phyloP scores from a whole-genome alignment of 2,797 vertebrate species.

The Leptodactylus fallax region DNA sequence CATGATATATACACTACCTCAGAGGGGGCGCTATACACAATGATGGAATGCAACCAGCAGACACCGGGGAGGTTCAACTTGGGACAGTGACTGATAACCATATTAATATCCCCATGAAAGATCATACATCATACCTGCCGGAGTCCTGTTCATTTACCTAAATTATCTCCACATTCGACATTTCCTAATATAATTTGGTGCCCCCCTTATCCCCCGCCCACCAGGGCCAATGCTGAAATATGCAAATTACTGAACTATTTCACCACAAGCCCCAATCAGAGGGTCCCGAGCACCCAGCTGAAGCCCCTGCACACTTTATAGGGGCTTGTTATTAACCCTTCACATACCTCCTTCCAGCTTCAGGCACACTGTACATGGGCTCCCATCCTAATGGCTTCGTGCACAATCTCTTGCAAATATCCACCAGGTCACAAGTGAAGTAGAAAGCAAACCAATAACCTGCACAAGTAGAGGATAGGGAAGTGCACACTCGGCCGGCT shows the following conservation, averaged over 20 bases:
- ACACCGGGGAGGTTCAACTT: not conserved
- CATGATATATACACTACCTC: not conserved
- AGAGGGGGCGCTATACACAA: not conserved
- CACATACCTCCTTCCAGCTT: too few relatives aligned
- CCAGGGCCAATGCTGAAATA: not conserved
- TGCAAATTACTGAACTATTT: conserved; percentile 22
- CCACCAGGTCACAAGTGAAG: too few relatives aligned
- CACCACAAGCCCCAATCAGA: not conserved
- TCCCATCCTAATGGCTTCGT: too few relatives aligned
- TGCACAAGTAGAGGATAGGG: not conserved
- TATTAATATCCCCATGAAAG: not conserved
- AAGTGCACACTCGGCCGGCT: not conserved
- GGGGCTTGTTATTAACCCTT: conserved; percentile 5
- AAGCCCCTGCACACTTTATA: not conserved
- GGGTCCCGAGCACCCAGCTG: not conserved
- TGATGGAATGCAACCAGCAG: not conserved
- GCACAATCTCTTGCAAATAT: not conserved
- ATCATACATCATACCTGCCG: not conserved
- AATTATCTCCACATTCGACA: not conserved
- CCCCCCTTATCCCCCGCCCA: not conserved
- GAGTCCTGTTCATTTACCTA: not conserved
- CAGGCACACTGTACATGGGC: not conserved
- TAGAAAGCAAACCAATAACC: not conserved
- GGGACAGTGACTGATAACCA: conserved; percentile 22
- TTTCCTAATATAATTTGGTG: not conserved